Evolutionary conservation across 64 coral and sea anemone species (phyloP), one percentile per base, ranked within the genome.

Genomic region (Stichodactyla helianthus): DNA sequence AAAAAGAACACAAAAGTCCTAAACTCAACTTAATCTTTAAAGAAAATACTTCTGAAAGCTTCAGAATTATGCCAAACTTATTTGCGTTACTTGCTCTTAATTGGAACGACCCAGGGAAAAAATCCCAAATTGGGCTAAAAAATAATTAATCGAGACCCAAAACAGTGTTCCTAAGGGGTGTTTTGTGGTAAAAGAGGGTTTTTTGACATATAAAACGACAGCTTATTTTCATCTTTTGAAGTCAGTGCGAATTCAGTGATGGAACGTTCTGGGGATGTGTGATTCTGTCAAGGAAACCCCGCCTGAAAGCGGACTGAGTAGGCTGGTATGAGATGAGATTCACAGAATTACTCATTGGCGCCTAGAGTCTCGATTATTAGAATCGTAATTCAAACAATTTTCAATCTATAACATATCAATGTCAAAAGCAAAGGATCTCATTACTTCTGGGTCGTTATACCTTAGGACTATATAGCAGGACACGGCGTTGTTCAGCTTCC

Each of bases 381-480:
- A 59, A 77, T 35, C 79, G 77, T 92, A 93, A 97, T 97, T 92
- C 76, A 97, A 97, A 97, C 94, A 93, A 97, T 97, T 97, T 97
- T 88, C 89, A 97, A 93, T 97, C 82, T 93, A 87, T 57, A 85
- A 87, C 91, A 92, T 93, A 97, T 97, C 94, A 93, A 97, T 97
- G 94, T 97, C 94, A 97, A 84, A 89, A 81, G 78, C 19, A 22
- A 81, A 81, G 78, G 78, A 54, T 91, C 77, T 67, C 59, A 53
- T 91, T 91, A 90, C 89, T 51, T 6, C 50, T 13, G 65, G 13
- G 60, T 44, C 84, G 79, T 89, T 63, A 91, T 89, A 86, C 71
- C 84, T 6, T 51, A 60, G 76, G 52, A 31, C 55, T 51, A 53
- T 22, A 61, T 82, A 82, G 71, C 35, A 88, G 71, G 50, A 88